Base-by-base conservation (phyloP, 1,140 invertebrate genomes). In the Lamellibrachia luymesi region DNA sequence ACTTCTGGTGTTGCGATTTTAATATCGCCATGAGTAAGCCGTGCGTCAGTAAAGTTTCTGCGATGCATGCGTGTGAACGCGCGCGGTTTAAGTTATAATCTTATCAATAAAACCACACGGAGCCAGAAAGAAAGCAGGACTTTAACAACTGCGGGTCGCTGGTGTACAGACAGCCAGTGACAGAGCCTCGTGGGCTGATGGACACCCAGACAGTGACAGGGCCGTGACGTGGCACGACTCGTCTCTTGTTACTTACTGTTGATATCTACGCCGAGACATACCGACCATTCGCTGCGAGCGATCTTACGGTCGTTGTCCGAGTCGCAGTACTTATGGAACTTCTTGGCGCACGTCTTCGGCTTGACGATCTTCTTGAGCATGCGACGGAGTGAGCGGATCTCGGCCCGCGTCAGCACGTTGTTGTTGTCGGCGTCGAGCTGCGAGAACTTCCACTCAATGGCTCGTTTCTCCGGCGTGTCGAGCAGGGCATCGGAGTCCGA, bases 261-360 rank as follows among this genome's bases (percentile, higher is more conserved):
- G 94, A 97, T 97, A 95, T 93, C 97, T 94, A 97, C 97, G 5
- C 98, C 97, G 17, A 99, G 97, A 95, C 98, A 99, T 51, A 97
- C 97, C 25, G 97, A 97, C 98, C 98, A 99, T 96, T 99, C 98
- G 22, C 95, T 93, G 50, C 97, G 97, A 6, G 98, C 97, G 64
- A 99, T 97, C 93, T 97, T 97, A 27, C 97, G 97, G 96, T 99
- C 98, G 89, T 97, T 97, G 96, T 98, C 97, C 64, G 97, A 96
- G 96, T 99, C 98, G 96, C 98, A 99, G 94, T 97, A 97, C 92
- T 97, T 97, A 2, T 98, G 97, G 96, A 99, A 99, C n/a, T 97
- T 97, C 94, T 98, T 97, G 92, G 98, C 98, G 96, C 98, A 99
- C 93, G 98, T 97, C 95, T 98, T 98, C 13, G 98, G 98, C 94